A percentile compares a stretch with the other conserved stretches of the same genome.
These are phyloP conservation scores for Spialia ferax DNA, from an alignment of 2,888 invertebrate genomes.

Conservation along the genomic window DNA sequence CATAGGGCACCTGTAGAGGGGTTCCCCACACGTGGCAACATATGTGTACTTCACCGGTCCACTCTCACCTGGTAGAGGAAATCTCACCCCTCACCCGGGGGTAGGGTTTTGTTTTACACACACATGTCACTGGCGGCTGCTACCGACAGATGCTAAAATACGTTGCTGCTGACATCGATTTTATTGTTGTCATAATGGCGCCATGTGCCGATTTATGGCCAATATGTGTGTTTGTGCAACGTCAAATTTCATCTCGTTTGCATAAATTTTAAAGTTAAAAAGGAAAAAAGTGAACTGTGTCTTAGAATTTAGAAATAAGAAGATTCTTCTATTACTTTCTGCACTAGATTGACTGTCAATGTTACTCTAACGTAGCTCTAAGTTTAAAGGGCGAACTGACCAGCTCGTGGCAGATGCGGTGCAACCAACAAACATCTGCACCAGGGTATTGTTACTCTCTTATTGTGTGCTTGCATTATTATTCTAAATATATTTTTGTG, in stretches of 20 bases:
- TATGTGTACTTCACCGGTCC: slow-evolving; percentile 58
- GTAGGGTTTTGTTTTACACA: slow-evolving; percentile 70
- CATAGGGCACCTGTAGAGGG: slow-evolving; percentile 80
- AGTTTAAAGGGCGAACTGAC: slow-evolving; percentile 1
- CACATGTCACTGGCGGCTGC: slow-evolving; percentile 83
- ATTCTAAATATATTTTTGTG: slow-evolving; percentile 1
- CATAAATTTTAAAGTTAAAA: neutral
- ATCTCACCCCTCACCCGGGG: slow-evolving; percentile 77
- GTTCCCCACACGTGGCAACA: slow-evolving; percentile 81
- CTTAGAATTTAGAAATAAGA: too few relatives aligned
- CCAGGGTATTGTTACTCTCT: slow-evolving; percentile 8
- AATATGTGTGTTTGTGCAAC: slow-evolving; percentile 24
- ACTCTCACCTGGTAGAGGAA: slow-evolving; percentile 78
- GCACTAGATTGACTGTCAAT: too few relatives aligned
- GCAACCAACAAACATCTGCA: slow-evolving; percentile 18
- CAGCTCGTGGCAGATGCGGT: slow-evolving; percentile 15
- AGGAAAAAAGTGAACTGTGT: neutral
- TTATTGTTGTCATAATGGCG: slow-evolving; percentile 62
- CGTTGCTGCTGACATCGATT: slow-evolving; percentile 77
- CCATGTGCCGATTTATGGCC: slow-evolving; percentile 46
- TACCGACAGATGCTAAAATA: slow-evolving; percentile 85
- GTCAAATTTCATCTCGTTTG: slow-evolving; percentile 25
- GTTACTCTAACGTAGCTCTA: neutral
- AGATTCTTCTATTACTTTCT: too few relatives aligned
- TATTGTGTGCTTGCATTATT: slow-evolving; percentile 12